Evolutionary conservation across 1,140 invertebrate species (phyloP), one percentile per base, ranked within the genome.

Genomic region (Daktulosphaira vitifoliae): DNA sequence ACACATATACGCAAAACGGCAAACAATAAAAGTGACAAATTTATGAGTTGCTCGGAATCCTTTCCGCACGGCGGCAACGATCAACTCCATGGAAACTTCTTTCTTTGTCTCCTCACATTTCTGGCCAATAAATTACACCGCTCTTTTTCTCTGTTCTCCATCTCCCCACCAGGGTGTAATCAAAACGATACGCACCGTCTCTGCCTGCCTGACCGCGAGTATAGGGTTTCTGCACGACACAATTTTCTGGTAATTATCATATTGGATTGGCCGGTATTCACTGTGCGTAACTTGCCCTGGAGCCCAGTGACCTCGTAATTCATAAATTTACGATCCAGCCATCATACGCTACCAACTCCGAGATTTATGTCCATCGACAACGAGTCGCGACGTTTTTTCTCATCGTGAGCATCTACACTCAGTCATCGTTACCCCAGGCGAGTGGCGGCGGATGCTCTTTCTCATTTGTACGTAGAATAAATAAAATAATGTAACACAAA

Each of bases 161-260:
- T 11, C 29, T 33, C 29, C 29, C 29, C 29, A 6, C 29, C 29
- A 11, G 29, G 29, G 29, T n/a, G n/a, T n/a, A n/a, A n/a, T n/a
- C n/a, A n/a, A n/a, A n/a, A n/a, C n/a, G n/a, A n/a, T n/a, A n/a
- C n/a, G n/a, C 29, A 11, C 52, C 29, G 44, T 39, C n/a, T n/a
- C n/a, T n/a, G n/a, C n/a, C n/a, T n/a, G n/a, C n/a, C n/a, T n/a
- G n/a, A n/a, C n/a, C n/a, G n/a, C n/a, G n/a, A n/a, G n/a, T n/a
- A n/a, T n/a, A n/a, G n/a, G n/a, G n/a, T n/a, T n/a, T n/a, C n/a
- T n/a, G n/a, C n/a, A n/a, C n/a, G n/a, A 11, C 15, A 25, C 56
- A 62, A 62, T 62, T 62, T 62, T 62, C 46, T 48, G 56, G 56
- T 62, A 62, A 62, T 62, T 62, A 62, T 62, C 56, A 62, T 62